Evolutionary conservation across 1,140 invertebrate genomes (phyloP).

Genomic region (Euglossa dilemma): DNA sequence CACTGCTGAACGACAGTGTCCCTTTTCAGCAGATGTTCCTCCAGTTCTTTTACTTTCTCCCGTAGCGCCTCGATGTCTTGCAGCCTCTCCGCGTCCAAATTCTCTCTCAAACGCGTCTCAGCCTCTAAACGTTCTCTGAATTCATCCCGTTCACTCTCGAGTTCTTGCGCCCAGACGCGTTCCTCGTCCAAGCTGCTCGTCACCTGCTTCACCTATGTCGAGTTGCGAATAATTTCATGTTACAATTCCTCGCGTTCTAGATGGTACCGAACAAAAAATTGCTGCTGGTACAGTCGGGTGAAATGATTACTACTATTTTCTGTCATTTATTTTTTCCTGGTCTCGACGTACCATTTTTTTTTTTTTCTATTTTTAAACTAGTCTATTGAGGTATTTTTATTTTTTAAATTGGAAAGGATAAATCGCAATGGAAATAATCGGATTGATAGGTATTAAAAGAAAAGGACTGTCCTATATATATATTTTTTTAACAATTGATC

Average conservation of each 20-base stretch:
- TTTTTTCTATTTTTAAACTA: no score
- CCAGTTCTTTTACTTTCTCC: slow-evolving; percentile 76
- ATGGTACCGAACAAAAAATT: no score
- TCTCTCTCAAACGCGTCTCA: slow-evolving; percentile 71
- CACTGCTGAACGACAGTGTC: slow-evolving; percentile 73
- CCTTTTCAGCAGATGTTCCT: slow-evolving; percentile 77
- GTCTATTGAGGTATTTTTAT: no score
- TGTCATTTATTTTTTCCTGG: no score
- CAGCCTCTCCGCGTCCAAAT: slow-evolving; percentile 67
- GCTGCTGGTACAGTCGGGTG: no score
- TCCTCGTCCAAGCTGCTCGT: slow-evolving; percentile 76
- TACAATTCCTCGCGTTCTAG: background rate
- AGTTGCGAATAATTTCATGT: background rate
- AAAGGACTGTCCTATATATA: no score
- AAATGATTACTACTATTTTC: no score
- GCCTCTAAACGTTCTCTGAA: slow-evolving; percentile 71
- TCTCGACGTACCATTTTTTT: no score
- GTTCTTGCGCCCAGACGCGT: slow-evolving; percentile 76
- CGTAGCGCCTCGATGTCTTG: slow-evolving; percentile 71
- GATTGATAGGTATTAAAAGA: no score
- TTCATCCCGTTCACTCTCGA: slow-evolving; percentile 77
- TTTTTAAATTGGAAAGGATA: no score
- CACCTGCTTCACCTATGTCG: slow-evolving; percentile 75
- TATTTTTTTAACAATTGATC: no score
- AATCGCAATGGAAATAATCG: no score